Conservation (phyloP, 2,888 invertebrate genomes). For the Herminia tarsipennalis region DNA sequence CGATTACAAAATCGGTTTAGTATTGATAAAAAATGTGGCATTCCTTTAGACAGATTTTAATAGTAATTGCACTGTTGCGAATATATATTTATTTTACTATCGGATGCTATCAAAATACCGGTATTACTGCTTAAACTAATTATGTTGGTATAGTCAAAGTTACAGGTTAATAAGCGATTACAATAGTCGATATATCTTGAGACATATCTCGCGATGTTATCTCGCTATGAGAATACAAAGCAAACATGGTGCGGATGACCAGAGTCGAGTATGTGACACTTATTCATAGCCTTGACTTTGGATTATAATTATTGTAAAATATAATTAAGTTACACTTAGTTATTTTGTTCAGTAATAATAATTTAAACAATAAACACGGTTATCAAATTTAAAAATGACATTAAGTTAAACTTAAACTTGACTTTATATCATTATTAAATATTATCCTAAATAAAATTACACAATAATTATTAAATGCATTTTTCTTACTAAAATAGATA, state of each 20-base stretch:
- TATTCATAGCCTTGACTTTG: slow-evolving; percentile 42
- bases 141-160: slow-evolving; percentile 34
- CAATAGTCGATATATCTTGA: slow-evolving; percentile 49
- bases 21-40: no score
- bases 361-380: no score
- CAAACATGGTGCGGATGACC: slow-evolving; percentile 51
- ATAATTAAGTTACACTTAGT: no score
- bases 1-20: no score
- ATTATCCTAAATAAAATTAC: background rate
- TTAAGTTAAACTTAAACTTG: background rate
- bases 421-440: background rate
- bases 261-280: slow-evolving; percentile 38
- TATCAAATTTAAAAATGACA: no score
- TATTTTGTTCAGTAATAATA: no score
- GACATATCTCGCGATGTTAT: slow-evolving; percentile 57
- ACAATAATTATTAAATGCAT: background rate
- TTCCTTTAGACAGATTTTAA: no score
- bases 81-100: no score
- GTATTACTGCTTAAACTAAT: slow-evolving; percentile 32
- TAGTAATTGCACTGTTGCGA: no score
- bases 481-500: no score
- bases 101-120: background rate
- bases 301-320: slow-evolving; percentile 6
- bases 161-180: slow-evolving; percentile 48
- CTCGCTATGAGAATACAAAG: slow-evolving; percentile 51